Conservation (phyloP, 2,888 invertebrate genomes). For the Leptinotarsa peninsularis region DNA sequence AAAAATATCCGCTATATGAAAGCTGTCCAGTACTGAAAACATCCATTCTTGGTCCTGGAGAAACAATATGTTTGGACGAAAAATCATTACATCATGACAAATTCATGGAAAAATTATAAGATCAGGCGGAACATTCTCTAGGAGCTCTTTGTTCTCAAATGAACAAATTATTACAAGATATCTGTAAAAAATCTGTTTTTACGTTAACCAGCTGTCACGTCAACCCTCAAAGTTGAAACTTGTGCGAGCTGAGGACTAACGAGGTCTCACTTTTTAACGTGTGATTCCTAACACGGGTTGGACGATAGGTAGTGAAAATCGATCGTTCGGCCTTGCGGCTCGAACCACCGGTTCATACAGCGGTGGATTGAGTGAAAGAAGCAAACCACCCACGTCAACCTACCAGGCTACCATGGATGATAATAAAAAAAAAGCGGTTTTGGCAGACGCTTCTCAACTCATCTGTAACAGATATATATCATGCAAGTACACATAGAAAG, state of each 20-base stretch:
- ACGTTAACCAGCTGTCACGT: no score
- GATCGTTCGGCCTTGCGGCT: no score
- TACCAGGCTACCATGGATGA: neutral
- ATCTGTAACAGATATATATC: constrained; percentile 24
- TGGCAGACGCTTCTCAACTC: constrained; percentile 24
- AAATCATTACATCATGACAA: neutral
- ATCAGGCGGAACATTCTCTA: constrained; percentile 22
- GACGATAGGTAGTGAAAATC: no score
- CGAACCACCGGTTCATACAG: no score
- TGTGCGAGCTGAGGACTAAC: no score
- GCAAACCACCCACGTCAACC: no score
- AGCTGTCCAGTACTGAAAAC: constrained; percentile 25
- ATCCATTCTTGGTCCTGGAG: constrained; percentile 27
- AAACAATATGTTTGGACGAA: constrained; percentile 17
- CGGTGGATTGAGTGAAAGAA: no score
- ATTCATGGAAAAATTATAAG: constrained; percentile 16
- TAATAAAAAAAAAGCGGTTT: neutral
- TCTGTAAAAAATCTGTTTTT: no score
- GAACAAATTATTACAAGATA: constrained; percentile 1
- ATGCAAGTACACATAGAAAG: constrained; percentile 24
- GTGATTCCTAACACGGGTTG: no score
- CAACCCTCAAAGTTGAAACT: no score
- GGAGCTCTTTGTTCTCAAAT: constrained; percentile 15
- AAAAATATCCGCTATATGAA: constrained; percentile 24
- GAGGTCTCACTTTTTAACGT: no score